Evolutionary conservation across 2,797 vertebrate genomes (phyloP).

Genomic region (Spondyliosoma cantharus): DNA sequence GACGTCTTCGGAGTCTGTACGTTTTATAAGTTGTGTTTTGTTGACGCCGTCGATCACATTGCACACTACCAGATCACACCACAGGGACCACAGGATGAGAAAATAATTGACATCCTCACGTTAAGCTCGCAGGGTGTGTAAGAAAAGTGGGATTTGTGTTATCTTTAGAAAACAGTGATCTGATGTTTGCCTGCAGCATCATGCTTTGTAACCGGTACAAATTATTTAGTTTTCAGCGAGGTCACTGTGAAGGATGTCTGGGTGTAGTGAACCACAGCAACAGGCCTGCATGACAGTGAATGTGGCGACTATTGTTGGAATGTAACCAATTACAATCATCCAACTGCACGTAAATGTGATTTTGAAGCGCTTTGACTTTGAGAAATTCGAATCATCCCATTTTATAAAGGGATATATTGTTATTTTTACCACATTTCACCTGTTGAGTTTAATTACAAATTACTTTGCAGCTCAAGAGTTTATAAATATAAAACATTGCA

Average conservation of each 20-base stretch:
- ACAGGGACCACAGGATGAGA: slow-evolving; percentile 3
- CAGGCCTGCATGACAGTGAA: neutral
- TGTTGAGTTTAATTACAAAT: neutral
- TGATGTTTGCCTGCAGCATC: neutral
- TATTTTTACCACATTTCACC: neutral
- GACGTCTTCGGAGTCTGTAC: neutral
- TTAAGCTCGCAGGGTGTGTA: neutral
- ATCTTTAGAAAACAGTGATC: slow-evolving; percentile 3
- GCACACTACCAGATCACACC: neutral
- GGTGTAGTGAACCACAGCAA: neutral
- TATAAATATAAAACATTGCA: neutral
- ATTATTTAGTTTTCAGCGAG: neutral
- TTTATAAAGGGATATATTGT: neutral
- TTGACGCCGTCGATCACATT: slow-evolving; percentile 16
- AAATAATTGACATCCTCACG: neutral
- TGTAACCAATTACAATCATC: neutral
- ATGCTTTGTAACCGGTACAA: neutral
- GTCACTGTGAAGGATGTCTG: neutral
- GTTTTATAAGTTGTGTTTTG: slow-evolving; percentile 11
- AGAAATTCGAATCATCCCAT: neutral
- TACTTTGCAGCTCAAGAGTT: neutral
- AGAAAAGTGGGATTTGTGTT: slow-evolving; percentile 3
- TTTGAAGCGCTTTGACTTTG: neutral
- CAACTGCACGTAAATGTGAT: neutral
- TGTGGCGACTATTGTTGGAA: too few relatives aligned